These are phyloP conservation scores for Epinotia ramella DNA, from an alignment of 2,888 invertebrate species.

Conservation along the genomic window DNA sequence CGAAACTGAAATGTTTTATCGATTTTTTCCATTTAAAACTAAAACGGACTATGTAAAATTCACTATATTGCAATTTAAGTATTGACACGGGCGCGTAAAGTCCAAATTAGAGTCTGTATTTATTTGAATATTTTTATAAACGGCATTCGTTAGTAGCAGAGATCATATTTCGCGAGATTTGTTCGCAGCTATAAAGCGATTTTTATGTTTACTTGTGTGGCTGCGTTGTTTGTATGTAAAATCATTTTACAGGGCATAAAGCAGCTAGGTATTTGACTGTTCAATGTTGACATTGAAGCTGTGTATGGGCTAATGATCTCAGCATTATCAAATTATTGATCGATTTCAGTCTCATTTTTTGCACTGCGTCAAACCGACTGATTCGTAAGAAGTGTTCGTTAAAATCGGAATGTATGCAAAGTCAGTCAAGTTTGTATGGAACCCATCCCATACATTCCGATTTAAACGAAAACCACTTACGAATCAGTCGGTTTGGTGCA, in stretches of 20 bases:
- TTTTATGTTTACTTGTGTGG: slow-evolving; percentile 8
- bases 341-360: no score
- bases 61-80: not conserved
- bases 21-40: slow-evolving; percentile 4
- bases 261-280: not conserved
- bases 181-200: slow-evolving; percentile 15
- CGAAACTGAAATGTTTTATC: slow-evolving; percentile 22
- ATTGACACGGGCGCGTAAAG: not conserved
- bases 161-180: slow-evolving; percentile 30
- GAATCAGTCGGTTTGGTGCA: no score
- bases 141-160: slow-evolving; percentile 8
- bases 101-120: not conserved
- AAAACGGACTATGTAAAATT: slow-evolving; percentile 8
- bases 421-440: no score
- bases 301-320: not conserved
- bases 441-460: no score
- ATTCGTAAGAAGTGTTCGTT: no score
- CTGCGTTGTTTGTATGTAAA: slow-evolving; percentile 16
- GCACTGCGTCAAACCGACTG: no score
- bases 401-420: no score
- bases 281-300: not conserved
- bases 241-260: slow-evolving; percentile 14
- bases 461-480: no score
- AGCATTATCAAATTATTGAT: not conserved
- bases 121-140: slow-evolving; percentile 9